Evolutionary conservation across 35 echinoderm and acorn worm species (phyloP), one percentile per base, ranked within the genome.

Genomic region (Hemicentrotus pulcherrimus): DNA sequence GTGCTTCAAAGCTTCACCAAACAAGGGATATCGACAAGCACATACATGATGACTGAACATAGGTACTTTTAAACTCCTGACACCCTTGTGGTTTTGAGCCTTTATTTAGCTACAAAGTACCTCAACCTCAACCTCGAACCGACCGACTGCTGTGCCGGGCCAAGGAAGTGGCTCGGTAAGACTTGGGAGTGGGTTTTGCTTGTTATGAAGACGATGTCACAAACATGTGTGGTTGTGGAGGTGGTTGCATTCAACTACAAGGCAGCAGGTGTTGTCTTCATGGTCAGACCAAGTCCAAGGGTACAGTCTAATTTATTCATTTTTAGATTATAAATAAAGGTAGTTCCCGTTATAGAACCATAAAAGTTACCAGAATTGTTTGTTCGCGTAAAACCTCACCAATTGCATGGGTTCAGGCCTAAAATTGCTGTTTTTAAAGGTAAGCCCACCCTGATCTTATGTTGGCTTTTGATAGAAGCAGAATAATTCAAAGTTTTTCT

Each of bases 231-330:
- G 50, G 91, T 93, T 28, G 91, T 93, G 48, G 91, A 93, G 48
- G 91, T 93, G 32, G 91, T 93, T 58, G n/a, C 91, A 31, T 93
- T 93, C 91, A 93, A 93, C 91, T 93, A 46, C 91, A 93, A 93
- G n/a, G 47, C 91, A 8, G 46, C n/a, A 13, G 91, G 91, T 6
- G 48, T 93, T 11, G 48, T 93, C 2, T 31, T 93, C 91, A 58
- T 31, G 46, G 48, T 93, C 48, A 46, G 48, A 15, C 88, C 88
- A 10, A 47, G 88, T 8, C 88, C 88, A 10, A 47, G 88, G 88
- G 88, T 90, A 90, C 0, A 78, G 19, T 78, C 1, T n/a, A 4
- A 7, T 78, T 16, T 16, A 14, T 59, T 59, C 52, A 14, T 59
- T 59, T 41, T 41, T 41, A 41, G 3, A 41, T 41, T 41, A 41